Percentiles rank a stretch among this genome's conserved stretches.
Conservation (phyloP, 2,888 invertebrate genomes). For the Drosophila bunnanda region DNA sequence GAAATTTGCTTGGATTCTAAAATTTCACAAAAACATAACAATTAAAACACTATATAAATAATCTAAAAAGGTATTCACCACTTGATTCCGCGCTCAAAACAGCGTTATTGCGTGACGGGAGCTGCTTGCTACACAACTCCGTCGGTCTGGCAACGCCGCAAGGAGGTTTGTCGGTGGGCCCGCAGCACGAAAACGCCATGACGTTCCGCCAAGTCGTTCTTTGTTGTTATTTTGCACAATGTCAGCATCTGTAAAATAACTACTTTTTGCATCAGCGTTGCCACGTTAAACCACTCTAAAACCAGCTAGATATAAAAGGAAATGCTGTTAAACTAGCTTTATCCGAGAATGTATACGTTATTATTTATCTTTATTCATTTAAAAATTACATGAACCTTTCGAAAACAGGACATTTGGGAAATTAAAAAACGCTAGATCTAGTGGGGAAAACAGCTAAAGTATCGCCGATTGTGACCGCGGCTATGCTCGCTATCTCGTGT, state of each 20-base stretch:
- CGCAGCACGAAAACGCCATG: background rate
- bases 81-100: background rate
- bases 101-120: background rate
- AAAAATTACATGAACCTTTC: too few species aligned
- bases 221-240: background rate
- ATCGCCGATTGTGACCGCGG: too few species aligned
- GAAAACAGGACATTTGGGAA: too few species aligned
- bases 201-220: background rate
- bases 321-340: too few species aligned
- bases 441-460: too few species aligned
- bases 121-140: background rate
- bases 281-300: too few species aligned
- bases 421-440: too few species aligned
- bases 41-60: background rate
- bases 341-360: too few species aligned
- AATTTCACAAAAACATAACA: background rate
- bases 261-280: background rate
- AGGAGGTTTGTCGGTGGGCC: background rate
- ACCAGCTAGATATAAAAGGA: too few species aligned
- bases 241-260: background rate
- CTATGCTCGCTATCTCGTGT: too few species aligned
- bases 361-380: too few species aligned
- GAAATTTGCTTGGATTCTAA: background rate
- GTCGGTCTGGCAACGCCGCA: background rate
- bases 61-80: background rate